These are phyloP conservation scores for Coenobita brevimanus DNA, from an alignment of 1,140 invertebrate genomes.

Conservation along the genomic window DNA sequence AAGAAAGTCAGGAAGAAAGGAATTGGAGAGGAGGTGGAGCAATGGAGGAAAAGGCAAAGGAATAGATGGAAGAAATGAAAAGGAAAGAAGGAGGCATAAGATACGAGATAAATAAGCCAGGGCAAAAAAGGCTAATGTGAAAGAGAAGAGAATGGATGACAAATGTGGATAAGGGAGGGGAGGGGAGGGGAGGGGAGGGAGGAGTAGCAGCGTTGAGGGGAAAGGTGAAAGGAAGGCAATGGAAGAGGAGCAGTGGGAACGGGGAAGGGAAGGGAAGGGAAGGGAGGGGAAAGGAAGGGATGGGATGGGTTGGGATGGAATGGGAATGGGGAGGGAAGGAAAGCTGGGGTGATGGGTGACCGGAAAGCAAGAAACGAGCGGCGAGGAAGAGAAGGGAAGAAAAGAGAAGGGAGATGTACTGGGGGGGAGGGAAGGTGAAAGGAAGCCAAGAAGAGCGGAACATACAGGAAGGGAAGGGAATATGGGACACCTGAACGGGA, in stretches of 20 bases:
- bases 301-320: not conserved
- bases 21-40: too few species aligned
- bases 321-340: not conserved
- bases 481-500: too few species aligned
- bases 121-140: too few species aligned
- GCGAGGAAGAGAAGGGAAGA: not conserved
- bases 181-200: not conserved
- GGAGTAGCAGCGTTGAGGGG: not conserved
- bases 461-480: too few species aligned
- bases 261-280: not conserved
- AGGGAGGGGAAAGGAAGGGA: not conserved
- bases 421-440: too few species aligned
- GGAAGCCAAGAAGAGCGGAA: not conserved
- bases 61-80: too few species aligned
- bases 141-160: not conserved
- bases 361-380: too few species aligned
- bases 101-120: too few species aligned
- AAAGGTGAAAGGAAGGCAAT: not conserved
- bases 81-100: too few species aligned
- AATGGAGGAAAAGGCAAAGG: too few species aligned
- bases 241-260: not conserved
- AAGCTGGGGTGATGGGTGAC: not conserved
- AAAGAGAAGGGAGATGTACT: too few species aligned
- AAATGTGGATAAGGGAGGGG: not conserved
- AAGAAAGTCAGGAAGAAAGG: too few species aligned